Conservation (phyloP, 2,113 vertebrate species). For the Corythoichthys haematopterus region DNA sequence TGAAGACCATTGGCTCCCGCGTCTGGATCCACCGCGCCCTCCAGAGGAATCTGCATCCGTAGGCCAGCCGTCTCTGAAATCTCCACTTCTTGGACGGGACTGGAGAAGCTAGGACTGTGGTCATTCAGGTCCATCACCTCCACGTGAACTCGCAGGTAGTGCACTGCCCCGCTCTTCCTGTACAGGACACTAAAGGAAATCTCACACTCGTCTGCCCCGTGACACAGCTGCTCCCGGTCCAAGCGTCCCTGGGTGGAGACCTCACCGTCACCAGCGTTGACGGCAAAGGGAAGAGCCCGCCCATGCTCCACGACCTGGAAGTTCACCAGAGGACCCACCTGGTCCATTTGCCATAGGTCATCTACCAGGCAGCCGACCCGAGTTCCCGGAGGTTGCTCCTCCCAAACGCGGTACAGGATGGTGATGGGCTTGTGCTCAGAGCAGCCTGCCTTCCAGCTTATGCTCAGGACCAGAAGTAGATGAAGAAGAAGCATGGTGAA, state of each 20-base stretch:
- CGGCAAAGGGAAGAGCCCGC: slow-evolving; percentile 70
- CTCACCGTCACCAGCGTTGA: slow-evolving; percentile 71
- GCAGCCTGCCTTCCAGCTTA: slow-evolving; percentile 27
- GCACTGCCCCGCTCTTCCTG: slow-evolving; percentile 62
- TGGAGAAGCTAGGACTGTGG: slow-evolving; percentile 81
- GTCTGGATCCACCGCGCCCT: slow-evolving; percentile 81
- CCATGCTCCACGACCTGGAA: slow-evolving; percentile 83
- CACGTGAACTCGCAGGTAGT: slow-evolving; percentile 78
- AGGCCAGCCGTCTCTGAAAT: slow-evolving; percentile 83
- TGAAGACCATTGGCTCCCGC: slow-evolving; percentile 76
- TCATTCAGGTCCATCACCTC: slow-evolving; percentile 89
- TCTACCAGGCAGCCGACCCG: slow-evolving; percentile 78
- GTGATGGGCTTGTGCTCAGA: slow-evolving; percentile 45
- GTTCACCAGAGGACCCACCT: slow-evolving; percentile 48
- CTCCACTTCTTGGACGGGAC: slow-evolving; percentile 79
- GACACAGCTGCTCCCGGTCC: slow-evolving; percentile 86
- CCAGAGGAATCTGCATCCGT: slow-evolving; percentile 81
- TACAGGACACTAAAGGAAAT: slow-evolving; percentile 82
- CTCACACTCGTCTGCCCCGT: slow-evolving; percentile 77
- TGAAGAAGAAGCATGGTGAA: slow-evolving; percentile 57
- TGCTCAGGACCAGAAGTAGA: slow-evolving; percentile 52
- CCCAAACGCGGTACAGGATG: slow-evolving; percentile 76
- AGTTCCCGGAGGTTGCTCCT: slow-evolving; percentile 81
- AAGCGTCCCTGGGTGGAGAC: slow-evolving; percentile 77
- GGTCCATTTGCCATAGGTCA: slow-evolving; percentile 71